Evolutionary conservation across 2,113 vertebrate genomes (phyloP).

Genomic region (Pithys albifrons): DNA sequence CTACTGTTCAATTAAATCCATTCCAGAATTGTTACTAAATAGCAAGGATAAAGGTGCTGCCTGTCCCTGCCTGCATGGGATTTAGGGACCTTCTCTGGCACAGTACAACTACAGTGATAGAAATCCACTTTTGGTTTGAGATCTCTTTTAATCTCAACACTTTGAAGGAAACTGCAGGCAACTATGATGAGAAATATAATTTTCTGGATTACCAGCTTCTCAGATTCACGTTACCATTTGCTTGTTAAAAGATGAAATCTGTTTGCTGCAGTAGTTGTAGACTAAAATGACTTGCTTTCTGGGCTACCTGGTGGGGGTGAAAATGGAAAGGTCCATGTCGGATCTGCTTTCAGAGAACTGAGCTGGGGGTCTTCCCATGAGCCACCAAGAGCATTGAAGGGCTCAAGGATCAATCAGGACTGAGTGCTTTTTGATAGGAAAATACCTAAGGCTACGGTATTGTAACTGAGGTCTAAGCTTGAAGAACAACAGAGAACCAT

Average conservation of each 20-base stretch:
- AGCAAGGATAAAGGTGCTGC: neutral
- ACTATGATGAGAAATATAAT: neutral
- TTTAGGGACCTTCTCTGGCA: neutral
- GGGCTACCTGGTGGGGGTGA: neutral
- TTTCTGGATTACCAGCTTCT: neutral
- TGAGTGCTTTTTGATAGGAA: neutral
- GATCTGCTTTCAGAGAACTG: neutral
- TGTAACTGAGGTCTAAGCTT: neutral
- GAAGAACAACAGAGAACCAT: neutral
- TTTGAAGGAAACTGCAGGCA: neutral
- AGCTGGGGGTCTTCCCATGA: neutral
- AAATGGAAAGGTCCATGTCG: neutral
- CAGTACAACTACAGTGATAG: neutral
- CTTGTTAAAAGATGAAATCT: neutral
- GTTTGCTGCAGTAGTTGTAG: neutral
- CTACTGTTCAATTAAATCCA: neutral
- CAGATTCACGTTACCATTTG: neutral
- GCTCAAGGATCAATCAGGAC: neutral
- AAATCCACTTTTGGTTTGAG: neutral
- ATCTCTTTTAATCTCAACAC: neutral
- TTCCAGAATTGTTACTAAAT: neutral
- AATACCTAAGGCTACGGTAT: neutral
- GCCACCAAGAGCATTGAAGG: rapidly evolving
- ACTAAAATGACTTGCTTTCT: neutral
- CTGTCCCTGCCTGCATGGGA: neutral